Base-by-base conservation (phyloP, 2,888 invertebrate species). In the Phortica magna region DNA sequence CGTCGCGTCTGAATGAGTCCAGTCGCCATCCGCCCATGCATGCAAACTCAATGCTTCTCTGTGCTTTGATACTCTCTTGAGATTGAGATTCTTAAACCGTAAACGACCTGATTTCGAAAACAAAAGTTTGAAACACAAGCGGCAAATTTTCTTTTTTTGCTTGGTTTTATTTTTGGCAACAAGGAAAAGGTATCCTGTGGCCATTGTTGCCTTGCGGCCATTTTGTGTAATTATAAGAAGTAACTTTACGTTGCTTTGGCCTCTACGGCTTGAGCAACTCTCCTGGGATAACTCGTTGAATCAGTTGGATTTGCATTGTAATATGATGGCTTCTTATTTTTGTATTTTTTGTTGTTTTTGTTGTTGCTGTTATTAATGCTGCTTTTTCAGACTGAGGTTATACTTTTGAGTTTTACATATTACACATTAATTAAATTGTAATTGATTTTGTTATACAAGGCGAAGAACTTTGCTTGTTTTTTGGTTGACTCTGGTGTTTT, bases 351-450 rank as follows among this genome's bases (percentile, higher is more conserved):
- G 61, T 48, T 59, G 64, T 53, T 55, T 31, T 65, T 43, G 73
- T 10, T 64, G 65, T 73, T 75, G 61, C 17, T 31, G n/a, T 65
- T 53, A 14, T 68, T 65, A 67, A 55, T 72, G 55, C 17, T 68
- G 75, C 41, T 55, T 61, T 67, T 53, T 55, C 17, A 17, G 68
- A 17, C 12, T 65, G 12, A 64, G 64, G 31, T 31, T 64, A 64
- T 31, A 19, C 61, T 76, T 77, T 76, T 74, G 77, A 82, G 88
- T 84, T 85, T 85, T 88, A 82, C 87, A 86, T 88, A 87, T 89
- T 88, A n/a, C n/a, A n/a, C n/a, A n/a, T n/a, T 88, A 88, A 88
- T 89, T 89, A 89, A 88, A 83, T 83, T 89, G 88, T 89, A 88
- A 88, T 88, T 88, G 89, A 88, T 88, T 88, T 88, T 84, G 84